These are phyloP conservation scores for Paratrypauchen microcephalus DNA, from an alignment of 2,797 vertebrate genomes.

Conservation along the genomic window DNA sequence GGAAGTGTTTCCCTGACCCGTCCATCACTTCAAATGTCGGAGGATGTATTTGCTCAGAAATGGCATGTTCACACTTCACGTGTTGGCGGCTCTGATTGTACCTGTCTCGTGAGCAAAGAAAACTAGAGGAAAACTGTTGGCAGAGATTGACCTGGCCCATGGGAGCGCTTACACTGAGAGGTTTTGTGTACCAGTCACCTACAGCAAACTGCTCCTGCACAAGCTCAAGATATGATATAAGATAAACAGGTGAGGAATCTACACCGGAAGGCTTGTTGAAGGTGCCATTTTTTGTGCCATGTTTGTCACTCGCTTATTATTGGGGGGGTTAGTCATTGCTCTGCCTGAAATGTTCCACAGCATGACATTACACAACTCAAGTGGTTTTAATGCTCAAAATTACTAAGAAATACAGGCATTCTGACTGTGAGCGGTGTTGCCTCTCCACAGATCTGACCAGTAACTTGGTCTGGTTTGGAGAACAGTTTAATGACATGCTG, in stretches of 20 bases:
- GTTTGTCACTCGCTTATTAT: too few relatives aligned
- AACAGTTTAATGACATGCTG: too few relatives aligned
- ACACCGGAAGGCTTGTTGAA: background rate
- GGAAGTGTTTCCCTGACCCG: too few relatives aligned
- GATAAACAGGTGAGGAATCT: background rate
- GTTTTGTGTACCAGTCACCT: constrained; percentile 23
- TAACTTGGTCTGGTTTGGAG: too few relatives aligned
- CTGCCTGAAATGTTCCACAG: too few relatives aligned
- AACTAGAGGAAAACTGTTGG: constrained; percentile 13
- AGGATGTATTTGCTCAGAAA: constrained; percentile 23
- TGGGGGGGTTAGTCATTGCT: too few relatives aligned
- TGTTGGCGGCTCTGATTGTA: constrained; percentile 16
- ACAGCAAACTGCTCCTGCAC: constrained; percentile 12
- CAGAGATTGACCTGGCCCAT: constrained; percentile 21
- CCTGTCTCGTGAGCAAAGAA: constrained; percentile 26
- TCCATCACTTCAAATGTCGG: background rate
- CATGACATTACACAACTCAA: too few relatives aligned
- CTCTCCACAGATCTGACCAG: too few relatives aligned
- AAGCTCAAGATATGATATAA: background rate
- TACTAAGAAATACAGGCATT: too few relatives aligned
- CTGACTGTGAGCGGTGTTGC: too few relatives aligned
- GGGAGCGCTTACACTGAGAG: constrained; percentile 23
- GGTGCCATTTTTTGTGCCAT: too few relatives aligned
- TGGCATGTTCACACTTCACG: constrained; percentile 5
- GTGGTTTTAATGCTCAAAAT: too few relatives aligned